Evolutionary conservation across 2,888 invertebrate genomes (phyloP).

Genomic region (Thymelicus acteon): DNA sequence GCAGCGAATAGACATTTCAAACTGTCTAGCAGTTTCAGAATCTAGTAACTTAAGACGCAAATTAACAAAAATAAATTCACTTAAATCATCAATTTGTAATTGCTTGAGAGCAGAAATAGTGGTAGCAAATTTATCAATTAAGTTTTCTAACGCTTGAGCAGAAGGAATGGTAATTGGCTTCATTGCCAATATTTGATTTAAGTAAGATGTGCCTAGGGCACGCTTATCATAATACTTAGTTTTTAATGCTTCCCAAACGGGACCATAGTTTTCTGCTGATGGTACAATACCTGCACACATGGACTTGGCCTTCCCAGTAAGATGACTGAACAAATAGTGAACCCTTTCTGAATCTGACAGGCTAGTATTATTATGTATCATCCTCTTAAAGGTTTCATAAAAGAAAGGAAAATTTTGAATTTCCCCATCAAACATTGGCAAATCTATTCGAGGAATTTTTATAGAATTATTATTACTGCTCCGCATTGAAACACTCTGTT

Average conservation of each 20-base stretch:
- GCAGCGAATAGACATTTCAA: background rate
- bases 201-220: background rate
- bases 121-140: too few species aligned
- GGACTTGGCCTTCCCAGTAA: background rate
- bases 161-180: background rate
- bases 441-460: slow-evolving; percentile 1
- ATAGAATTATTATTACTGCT: background rate
- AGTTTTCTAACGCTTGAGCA: too few species aligned
- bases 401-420: background rate
- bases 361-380: background rate
- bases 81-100: slow-evolving; percentile 4
- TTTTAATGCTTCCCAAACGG: slow-evolving; percentile 13
- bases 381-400: background rate
- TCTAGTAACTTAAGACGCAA: slow-evolving; percentile 14
- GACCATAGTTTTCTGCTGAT: background rate
- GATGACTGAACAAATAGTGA: slow-evolving; percentile 1
- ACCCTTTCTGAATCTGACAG: background rate
- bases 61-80: slow-evolving; percentile 14
- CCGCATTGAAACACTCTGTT: background rate
- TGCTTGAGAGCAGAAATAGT: slow-evolving; percentile 6
- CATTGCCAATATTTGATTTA: background rate
- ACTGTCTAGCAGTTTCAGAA: slow-evolving; percentile 1
- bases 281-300: slow-evolving; percentile 10
- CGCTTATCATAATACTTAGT: slow-evolving; percentile 5
- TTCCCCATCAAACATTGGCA: background rate